Percentiles rank a stretch among this genome's conserved stretches.
phyloP scores from a whole-genome alignment of 2,888 invertebrate species.

The Orchesellides sinensis region DNA sequence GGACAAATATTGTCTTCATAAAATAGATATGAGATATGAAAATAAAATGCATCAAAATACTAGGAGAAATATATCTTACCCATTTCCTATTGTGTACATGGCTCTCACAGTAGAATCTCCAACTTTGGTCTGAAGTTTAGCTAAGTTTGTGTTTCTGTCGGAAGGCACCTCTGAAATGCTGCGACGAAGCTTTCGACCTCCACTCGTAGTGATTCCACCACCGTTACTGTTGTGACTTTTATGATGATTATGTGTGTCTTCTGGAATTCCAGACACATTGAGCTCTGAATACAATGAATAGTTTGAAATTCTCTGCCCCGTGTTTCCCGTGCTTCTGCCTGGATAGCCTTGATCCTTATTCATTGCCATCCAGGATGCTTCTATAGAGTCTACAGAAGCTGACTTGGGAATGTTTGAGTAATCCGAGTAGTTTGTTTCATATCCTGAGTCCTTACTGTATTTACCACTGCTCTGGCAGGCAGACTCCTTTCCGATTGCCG shows the following conservation, averaged over 20 bases:
- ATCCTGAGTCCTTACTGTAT: slow-evolving; percentile 76
- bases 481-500: slow-evolving; percentile 70
- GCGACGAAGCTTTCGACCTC: slow-evolving; percentile 69
- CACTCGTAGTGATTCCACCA: background rate
- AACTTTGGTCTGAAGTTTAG: slow-evolving; percentile 71
- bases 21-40: background rate
- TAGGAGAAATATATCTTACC: slow-evolving; percentile 61
- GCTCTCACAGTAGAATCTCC: slow-evolving; percentile 68
- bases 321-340: background rate
- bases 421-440: slow-evolving; percentile 74
- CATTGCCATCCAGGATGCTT: slow-evolving; percentile 29
- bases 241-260: background rate
- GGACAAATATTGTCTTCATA: too few relatives aligned
- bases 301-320: slow-evolving; percentile 51
- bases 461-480: slow-evolving; percentile 74
- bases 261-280: slow-evolving; percentile 34
- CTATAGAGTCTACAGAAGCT: slow-evolving; percentile 52
- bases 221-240: background rate
- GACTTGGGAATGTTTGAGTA: slow-evolving; percentile 69
- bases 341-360: background rate
- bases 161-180: slow-evolving; percentile 73
- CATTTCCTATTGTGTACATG: slow-evolving; percentile 71
- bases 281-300: slow-evolving; percentile 44
- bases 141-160: slow-evolving; percentile 63
- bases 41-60: background rate